phyloP scores from a whole-genome alignment of 2,888 invertebrate species.

The Hyles lineata region DNA sequence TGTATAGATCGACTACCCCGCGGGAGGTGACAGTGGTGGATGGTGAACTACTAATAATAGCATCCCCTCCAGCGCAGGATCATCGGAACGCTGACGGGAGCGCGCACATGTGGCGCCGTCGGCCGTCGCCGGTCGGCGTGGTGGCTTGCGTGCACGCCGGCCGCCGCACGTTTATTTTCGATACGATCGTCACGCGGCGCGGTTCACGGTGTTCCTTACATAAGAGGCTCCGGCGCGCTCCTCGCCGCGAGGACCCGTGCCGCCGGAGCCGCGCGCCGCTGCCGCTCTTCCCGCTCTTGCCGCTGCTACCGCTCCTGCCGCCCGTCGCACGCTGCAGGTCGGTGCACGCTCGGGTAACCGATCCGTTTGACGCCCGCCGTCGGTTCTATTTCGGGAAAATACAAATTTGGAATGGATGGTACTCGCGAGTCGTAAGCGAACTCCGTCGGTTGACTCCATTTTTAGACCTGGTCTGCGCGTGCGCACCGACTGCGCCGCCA shows the following conservation, averaged over 20 bases:
- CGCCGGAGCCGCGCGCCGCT: conserved; percentile 49
- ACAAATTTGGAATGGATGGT: conserved; percentile 91
- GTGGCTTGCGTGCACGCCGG: conserved; percentile 61
- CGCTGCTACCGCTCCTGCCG: conserved; percentile 61
- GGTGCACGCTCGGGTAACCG: conserved; percentile 83
- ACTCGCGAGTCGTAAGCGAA: conserved; percentile 82
- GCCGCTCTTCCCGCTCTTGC: conserved; percentile 39
- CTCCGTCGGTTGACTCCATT: conserved; percentile 83
- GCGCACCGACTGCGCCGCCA: conserved; percentile 78
- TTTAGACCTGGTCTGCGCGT: conserved; percentile 84
- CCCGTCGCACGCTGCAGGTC: conserved; percentile 74
- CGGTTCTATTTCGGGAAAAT: conserved; percentile 90
- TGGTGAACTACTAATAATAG: conserved; percentile 83
- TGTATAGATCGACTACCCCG: conserved; percentile 82
- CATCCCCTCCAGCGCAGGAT: conserved; percentile 81
- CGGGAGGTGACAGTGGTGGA: conserved; percentile 85
- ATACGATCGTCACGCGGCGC: conserved; percentile 81
- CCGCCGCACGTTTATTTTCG: conserved; percentile 80
- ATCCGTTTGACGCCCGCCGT: conserved; percentile 83
- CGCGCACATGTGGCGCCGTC: conserved; percentile 78
- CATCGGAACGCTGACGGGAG: conserved; percentile 73
- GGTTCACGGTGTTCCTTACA: conserved; percentile 77
- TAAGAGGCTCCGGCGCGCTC: conserved; percentile 64
- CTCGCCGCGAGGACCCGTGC: conserved; percentile 48
- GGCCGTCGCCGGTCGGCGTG: conserved; percentile 64